phyloP scores from a whole-genome alignment of 2,797 vertebrate species.

The Hapalemur alaotrensis region DNA sequence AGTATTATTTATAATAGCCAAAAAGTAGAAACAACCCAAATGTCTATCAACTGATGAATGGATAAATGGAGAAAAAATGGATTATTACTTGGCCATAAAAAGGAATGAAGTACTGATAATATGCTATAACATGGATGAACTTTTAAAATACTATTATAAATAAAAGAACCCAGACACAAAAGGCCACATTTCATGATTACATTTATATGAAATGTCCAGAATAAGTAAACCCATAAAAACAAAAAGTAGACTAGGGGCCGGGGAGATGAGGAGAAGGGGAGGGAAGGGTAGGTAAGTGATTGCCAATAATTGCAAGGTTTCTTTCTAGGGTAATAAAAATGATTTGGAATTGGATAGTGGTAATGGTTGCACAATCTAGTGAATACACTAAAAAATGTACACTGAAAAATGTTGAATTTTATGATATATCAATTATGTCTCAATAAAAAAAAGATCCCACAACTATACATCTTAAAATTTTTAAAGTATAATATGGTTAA shows the following conservation, averaged over 20 bases:
- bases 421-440: not conserved
- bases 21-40: not conserved
- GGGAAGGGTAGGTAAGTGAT: not conserved
- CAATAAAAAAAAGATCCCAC: not conserved
- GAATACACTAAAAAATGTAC: not conserved
- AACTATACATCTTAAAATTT: not conserved
- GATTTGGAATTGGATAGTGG: not conserved
- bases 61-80: not conserved
- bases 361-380: not conserved
- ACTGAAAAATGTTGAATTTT: not conserved
- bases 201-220: not conserved
- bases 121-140: not conserved
- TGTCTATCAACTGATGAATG: not conserved
- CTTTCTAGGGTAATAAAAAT: not conserved
- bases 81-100: not conserved
- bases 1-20: not conserved
- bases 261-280: not conserved
- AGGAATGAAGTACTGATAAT: not conserved
- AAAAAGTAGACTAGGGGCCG: not conserved
- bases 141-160: not conserved
- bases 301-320: not conserved
- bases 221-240: not conserved
- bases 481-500: not conserved
- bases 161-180: not conserved
- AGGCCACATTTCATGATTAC: not conserved